phyloP scores from a whole-genome alignment of 2,113 vertebrate genomes.

The Entomyzon cyanotis region DNA sequence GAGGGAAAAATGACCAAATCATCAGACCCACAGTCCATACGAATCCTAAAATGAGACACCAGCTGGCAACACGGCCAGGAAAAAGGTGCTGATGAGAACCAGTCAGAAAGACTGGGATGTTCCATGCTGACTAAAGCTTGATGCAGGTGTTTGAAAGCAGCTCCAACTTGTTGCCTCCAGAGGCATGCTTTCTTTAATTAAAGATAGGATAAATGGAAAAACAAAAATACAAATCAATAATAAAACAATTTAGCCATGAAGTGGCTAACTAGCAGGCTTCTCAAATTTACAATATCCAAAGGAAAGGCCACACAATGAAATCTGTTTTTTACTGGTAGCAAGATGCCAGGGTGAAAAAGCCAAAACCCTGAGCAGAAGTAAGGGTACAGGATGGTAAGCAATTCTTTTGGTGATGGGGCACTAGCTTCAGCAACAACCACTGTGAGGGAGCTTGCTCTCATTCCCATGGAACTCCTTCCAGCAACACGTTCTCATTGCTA shows the following conservation, averaged over 20 bases:
- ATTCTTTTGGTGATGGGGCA: background rate
- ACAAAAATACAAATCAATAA: background rate
- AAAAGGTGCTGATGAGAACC: background rate
- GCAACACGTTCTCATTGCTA: rapidly evolving
- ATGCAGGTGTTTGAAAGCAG: background rate
- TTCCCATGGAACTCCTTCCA: background rate
- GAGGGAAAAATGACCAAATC: background rate
- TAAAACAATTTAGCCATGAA: background rate
- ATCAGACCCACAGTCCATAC: background rate
- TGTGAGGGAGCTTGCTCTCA: background rate
- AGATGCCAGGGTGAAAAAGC: background rate
- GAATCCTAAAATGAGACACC: background rate
- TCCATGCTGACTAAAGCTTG: background rate
- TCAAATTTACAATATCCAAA: background rate
- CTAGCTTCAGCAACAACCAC: background rate
- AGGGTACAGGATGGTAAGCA: background rate
- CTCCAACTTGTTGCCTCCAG: background rate
- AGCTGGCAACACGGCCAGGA: background rate
- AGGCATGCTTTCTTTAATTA: background rate
- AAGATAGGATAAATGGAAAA: background rate
- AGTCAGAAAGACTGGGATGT: background rate
- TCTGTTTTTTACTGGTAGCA: background rate
- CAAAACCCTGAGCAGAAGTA: background rate
- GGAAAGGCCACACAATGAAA: background rate
- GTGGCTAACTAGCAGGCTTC: background rate